Evolutionary conservation across 2,113 vertebrate genomes (phyloP).

Genomic region (Bagarius yarrelli): DNA sequence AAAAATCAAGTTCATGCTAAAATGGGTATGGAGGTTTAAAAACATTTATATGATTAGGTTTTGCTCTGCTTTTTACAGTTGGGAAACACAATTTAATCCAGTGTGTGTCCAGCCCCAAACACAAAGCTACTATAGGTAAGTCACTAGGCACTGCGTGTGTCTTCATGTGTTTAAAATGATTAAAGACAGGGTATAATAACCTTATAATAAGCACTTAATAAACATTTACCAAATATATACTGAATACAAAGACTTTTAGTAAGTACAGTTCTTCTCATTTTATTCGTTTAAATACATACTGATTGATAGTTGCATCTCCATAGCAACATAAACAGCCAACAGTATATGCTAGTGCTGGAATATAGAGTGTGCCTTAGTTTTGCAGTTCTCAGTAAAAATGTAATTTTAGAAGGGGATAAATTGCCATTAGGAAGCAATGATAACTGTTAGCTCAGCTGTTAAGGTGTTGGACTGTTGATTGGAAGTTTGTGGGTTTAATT

Average conservation of each 20-base stretch:
- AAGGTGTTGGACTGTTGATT: no score
- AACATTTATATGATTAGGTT: constrained; percentile 45
- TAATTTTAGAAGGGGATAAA: neutral
- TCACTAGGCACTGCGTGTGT: constrained; percentile 43
- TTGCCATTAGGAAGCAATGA: no score
- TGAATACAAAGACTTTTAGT: neutral
- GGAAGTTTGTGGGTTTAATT: no score
- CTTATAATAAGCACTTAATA: neutral
- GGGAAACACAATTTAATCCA: constrained; percentile 81
- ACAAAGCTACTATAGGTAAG: constrained; percentile 79
- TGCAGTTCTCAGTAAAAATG: neutral
- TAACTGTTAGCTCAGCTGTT: no score
- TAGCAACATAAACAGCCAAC: neutral
- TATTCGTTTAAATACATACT: neutral
- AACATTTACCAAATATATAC: neutral
- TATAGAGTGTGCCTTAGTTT: neutral
- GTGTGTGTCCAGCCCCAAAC: constrained; percentile 81
- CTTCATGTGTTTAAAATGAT: constrained; percentile 37
- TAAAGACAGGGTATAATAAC: neutral
- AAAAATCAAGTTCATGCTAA: neutral
- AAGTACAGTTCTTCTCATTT: no score
- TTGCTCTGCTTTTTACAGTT: constrained; percentile 78
- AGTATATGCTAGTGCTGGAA: neutral
- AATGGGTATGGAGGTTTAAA: neutral
- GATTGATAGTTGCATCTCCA: neutral